Evolutionary conservation across 2,888 invertebrate genomes (phyloP), one percentile per base, ranked within the genome.

Genomic region (Empis livida): DNA sequence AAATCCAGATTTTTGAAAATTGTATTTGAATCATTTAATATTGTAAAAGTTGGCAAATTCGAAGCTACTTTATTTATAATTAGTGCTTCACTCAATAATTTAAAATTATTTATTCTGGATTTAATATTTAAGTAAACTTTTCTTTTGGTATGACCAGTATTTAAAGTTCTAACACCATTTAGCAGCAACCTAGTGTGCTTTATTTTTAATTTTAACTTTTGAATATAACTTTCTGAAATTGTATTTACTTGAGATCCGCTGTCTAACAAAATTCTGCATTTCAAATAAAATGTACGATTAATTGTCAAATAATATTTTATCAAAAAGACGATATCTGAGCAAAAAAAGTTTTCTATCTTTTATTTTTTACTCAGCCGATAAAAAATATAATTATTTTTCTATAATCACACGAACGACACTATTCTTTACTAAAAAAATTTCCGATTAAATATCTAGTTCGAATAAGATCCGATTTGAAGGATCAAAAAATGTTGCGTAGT

Each of bases 211-310:
- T 44, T 35, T 15, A 44, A 37, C 1, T 35, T 20, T 11, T 48
- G 42, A 10, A 44, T 14, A 17, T 41, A 50, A 2, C 15, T n/a
- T 37, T 50, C 46, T 3, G 42, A 13, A 6, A 50, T 48, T 31
- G 46, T n/a, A 2, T 43, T 46, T 8, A 46, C 41, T 27, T 49
- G 46, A 10, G 49, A 49, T 3, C 42, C 49, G 1, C 41, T 46
- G 40, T 44, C 49, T n/a, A 49, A 43, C 1, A 49, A 20, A 8
- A 41, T 43, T 46, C 44, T 49, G 16, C 46, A 49, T 17, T n/a
- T 10, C 37, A 42, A 37, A 13, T n/a, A n/a, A n/a, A n/a, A n/a
- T n/a, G n/a, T n/a, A n/a, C n/a, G n/a, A n/a, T n/a, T n/a, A n/a
- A n/a, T n/a, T n/a, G n/a, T n/a, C n/a, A n/a, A n/a, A n/a, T n/a